Evolutionary conservation across 2,888 invertebrate species (phyloP).

Genomic region (Lissonota sp.): DNA sequence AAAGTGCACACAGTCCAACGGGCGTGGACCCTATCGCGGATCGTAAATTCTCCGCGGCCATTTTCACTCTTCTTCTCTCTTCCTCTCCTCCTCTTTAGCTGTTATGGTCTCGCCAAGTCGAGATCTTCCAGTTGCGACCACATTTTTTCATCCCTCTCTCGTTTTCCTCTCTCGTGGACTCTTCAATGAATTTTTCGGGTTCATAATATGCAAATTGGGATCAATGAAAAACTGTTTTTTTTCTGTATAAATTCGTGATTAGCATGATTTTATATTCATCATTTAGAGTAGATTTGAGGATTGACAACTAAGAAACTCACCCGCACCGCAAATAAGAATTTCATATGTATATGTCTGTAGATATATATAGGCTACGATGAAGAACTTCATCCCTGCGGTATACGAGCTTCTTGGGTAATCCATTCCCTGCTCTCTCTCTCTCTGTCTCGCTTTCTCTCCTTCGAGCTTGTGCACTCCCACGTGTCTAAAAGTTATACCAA

Average conservation of each 20-base stretch:
- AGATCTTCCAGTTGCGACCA: constrained; percentile 32
- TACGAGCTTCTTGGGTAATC: constrained; percentile 50
- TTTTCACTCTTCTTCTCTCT: constrained; percentile 60
- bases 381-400: constrained; percentile 63
- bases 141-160: constrained; percentile 38
- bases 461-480: constrained; percentile 24
- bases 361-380: constrained; percentile 44
- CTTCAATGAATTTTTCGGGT: constrained; percentile 62
- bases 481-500: constrained; percentile 49
- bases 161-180: constrained; percentile 36
- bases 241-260: no score
- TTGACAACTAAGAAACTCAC: no score
- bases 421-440: constrained; percentile 45
- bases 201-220: no score
- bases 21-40: constrained; percentile 66
- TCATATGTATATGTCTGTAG: constrained; percentile 1
- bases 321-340: no score
- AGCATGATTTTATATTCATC: no score
- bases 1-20: constrained; percentile 75
- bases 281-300: no score
- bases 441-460: constrained; percentile 9
- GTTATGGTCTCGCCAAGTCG: constrained; percentile 30
- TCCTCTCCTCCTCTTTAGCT: constrained; percentile 39
- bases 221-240: no score
- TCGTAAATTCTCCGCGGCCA: constrained; percentile 69